Evolutionary conservation across 1,140 invertebrate genomes (phyloP).

Genomic region (Lasaia peninsularis): DNA sequence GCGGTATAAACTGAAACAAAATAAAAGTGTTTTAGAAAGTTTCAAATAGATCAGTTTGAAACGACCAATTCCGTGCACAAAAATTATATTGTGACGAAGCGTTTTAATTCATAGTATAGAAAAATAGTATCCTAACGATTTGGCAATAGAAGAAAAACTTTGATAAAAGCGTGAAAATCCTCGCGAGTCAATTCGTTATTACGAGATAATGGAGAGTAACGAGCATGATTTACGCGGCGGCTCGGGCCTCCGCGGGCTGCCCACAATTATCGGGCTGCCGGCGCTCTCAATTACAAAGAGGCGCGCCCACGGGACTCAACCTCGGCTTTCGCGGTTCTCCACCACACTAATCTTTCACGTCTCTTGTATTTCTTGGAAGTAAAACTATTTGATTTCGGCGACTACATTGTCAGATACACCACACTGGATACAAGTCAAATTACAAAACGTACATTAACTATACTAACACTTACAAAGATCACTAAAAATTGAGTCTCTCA

Average conservation of each 20-base stretch:
- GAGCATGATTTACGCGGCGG: constrained; percentile 68
- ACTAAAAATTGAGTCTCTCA: too few species aligned
- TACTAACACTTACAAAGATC: too few species aligned
- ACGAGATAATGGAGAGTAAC: constrained; percentile 75
- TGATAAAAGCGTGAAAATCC: constrained; percentile 43
- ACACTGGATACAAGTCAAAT: too few species aligned
- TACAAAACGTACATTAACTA: too few species aligned
- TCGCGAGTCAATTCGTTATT: constrained; percentile 72
- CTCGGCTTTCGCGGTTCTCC: constrained; percentile 39
- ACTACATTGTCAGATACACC: too few species aligned
- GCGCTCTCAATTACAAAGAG: constrained; percentile 75
- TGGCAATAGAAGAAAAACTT: constrained; percentile 3
- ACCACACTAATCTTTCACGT: constrained; percentile 65
- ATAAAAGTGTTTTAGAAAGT: constrained; percentile 30
- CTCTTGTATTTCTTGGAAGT: constrained; percentile 19
- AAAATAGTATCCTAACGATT: constrained; percentile 27
- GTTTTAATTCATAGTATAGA: constrained; percentile 22
- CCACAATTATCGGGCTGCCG: constrained; percentile 72
- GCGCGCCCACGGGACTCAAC: constrained; percentile 64
- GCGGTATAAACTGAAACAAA: constrained; percentile 55
- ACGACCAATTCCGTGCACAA: too few species aligned
- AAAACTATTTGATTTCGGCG: neutral
- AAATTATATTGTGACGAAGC: too few species aligned
- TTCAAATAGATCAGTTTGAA: too few species aligned
- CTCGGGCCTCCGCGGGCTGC: constrained; percentile 31